Evolutionary conservation across 2,797 vertebrate species (phyloP), one percentile per base, ranked within the genome.

Genomic region (Sebastolobus altivelis): DNA sequence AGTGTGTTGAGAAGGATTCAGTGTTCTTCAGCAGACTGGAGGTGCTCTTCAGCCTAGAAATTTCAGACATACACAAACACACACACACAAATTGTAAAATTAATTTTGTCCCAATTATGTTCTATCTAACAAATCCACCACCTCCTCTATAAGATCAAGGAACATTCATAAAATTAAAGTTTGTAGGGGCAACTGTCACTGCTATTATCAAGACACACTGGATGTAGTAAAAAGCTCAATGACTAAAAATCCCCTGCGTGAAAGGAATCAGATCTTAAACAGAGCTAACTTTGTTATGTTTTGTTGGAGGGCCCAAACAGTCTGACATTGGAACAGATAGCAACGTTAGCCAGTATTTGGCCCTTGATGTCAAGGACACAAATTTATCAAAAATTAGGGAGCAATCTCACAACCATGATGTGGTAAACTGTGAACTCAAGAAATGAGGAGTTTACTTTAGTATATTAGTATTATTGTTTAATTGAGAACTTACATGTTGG

Each of bases 1-100:
- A 54, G 27, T 55, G 27, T 59, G 14, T 9, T 54, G 37, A 40
- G 10, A 58, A 56, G 10, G 75, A 77, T 11, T 90, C 76, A 1
- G 67, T 69, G 37, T 33, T 87, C 74, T 84, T 79, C 72, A 93
- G 25, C n/a, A 92, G 75, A 81, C 68, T 75, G 16, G 87, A 89
- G 16, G 72, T 87, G 63, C 60, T 87, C 83, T 86, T 91, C 83
- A 93, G 22, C 88, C 92, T 92, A 20, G 1, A 33, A 56, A 71
- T 5, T 0, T 33, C 8, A 75, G 22, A 82, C 33, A 87, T n/a
- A 69, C 56, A 81, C 1, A 78, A 2, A 46, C 43, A 18, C 40
- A 37, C 37, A 79, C 13, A 65, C n/a, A 72, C 1, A 61, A 14
- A 29, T 16, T 7, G 6, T 22, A 14, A 16, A n/a, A 52, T 52